A percentile compares a stretch with the other conserved stretches of the same genome.
Evolutionary conservation across 2,888 invertebrate species (phyloP).

Genomic region (Thymelicus sylvestris): DNA sequence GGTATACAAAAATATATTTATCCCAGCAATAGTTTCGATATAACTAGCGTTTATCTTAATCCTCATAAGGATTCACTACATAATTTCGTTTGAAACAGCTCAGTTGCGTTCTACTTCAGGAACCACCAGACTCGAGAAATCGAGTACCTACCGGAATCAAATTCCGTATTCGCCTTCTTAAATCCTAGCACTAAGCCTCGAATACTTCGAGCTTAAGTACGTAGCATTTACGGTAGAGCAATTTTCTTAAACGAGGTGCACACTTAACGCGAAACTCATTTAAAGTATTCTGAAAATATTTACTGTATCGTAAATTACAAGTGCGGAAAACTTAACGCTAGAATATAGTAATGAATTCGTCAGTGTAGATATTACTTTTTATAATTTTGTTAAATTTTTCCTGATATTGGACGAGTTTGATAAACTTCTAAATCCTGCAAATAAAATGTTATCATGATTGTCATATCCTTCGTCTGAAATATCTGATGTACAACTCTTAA

Average conservation of each 20-base stretch:
- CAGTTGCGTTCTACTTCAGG: constrained; percentile 7
- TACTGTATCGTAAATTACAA: constrained; percentile 29
- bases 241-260: constrained; percentile 36
- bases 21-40: too few relatives aligned
- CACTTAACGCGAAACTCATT: constrained; percentile 32
- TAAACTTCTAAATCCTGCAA: too few relatives aligned
- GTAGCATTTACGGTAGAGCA: constrained; percentile 35
- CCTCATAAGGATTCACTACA: not conserved
- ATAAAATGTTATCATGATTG: too few relatives aligned
- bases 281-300: constrained; percentile 31
- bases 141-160: constrained; percentile 22
- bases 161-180: constrained; percentile 32
- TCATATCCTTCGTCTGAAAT: too few relatives aligned
- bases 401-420: too few relatives aligned
- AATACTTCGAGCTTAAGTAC: constrained; percentile 37
- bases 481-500: too few relatives aligned
- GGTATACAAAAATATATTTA: too few relatives aligned
- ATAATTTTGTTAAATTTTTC: not conserved
- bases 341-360: constrained; percentile 12
- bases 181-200: constrained; percentile 33
- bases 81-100: not conserved
- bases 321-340: constrained; percentile 10
- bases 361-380: not conserved
- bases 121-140: constrained; percentile 31
- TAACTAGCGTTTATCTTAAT: too few relatives aligned